Evolutionary conservation across 1,140 invertebrate genomes (phyloP), one percentile per base, ranked within the genome.

Genomic region (Musca vetustissima): DNA sequence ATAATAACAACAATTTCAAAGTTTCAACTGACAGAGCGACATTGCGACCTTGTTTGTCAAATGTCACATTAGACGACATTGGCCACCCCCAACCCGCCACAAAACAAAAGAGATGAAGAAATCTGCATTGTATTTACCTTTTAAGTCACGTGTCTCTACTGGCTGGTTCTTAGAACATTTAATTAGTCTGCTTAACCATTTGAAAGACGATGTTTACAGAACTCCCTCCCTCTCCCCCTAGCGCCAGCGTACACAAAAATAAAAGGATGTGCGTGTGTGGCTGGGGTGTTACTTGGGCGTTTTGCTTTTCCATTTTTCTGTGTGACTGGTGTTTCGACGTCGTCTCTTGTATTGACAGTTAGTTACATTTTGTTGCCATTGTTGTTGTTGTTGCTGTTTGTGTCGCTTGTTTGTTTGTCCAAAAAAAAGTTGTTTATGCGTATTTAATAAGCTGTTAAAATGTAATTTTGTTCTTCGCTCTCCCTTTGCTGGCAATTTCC

Each of bases 371-470:
- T 32, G 28, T 32, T 32, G 28, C 28, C 36, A 43, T 43, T 43
- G 1, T 43, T 43, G 36, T 13, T 43, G 11, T 43, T 43, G 36
- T 13, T 13, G 11, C 11, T 43, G 28, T 28, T 43, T 6, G 36
- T 43, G 36, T 43, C n/a, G n/a, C n/a, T n/a, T 43, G 28, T 28
- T 55, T 55, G 52, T 57, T 25, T 57, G 53, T 7, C 13, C 15
- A 6, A 25, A 57, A 6, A 25, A 57, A 57, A 57, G 24, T 57
- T 57, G 53, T 57, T 57, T 57, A 57, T 57, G 53, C 53, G 53
- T 57, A 57, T 57, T 57, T 57, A 55, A 57, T 57, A 57, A 57
- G 53, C 53, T 28, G 53, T 57, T 57, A 57, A 57, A 57, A 28
- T 57, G 53, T 57, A 57, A 57, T 57, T 24, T 57, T 57, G 24